Evolutionary conservation across 1,140 invertebrate species (phyloP).

Genomic region (Macrosteles quadrilineatus): DNA sequence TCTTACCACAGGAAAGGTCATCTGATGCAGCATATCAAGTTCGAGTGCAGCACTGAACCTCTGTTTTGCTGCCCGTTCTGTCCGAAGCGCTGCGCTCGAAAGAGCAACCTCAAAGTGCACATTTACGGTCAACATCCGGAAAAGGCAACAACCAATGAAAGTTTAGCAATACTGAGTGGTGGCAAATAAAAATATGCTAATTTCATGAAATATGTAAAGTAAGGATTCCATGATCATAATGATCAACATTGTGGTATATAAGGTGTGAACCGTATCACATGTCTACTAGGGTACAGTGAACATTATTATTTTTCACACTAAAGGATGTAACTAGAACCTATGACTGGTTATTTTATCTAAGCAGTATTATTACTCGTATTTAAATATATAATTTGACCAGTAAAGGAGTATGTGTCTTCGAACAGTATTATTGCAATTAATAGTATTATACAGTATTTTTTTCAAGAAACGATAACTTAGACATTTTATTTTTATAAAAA

Average conservation of each 20-base stretch:
- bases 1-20: slow-evolving; percentile 33
- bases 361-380: no score
- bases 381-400: no score
- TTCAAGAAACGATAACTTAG: no score
- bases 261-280: no score
- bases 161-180: neutral
- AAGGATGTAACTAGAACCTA: no score
- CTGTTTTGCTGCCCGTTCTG: slow-evolving; percentile 42
- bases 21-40: slow-evolving; percentile 35
- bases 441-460: no score
- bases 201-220: neutral
- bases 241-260: neutral
- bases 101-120: slow-evolving; percentile 30
- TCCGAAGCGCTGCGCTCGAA: slow-evolving; percentile 38
- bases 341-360: no score
- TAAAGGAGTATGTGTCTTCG: no score
- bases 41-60: slow-evolving; percentile 56
- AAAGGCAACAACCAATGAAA: neutral
- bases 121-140: slow-evolving; percentile 1
- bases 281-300: no score
- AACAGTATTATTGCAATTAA: no score
- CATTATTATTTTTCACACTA: no score
- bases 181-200: neutral
- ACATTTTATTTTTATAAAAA: no score
- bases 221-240: neutral